Percentiles rank a stretch among this genome's conserved stretches.
Conservation (phyloP, 2,113 vertebrate genomes). For the Ramphastos sulfuratus region DNA sequence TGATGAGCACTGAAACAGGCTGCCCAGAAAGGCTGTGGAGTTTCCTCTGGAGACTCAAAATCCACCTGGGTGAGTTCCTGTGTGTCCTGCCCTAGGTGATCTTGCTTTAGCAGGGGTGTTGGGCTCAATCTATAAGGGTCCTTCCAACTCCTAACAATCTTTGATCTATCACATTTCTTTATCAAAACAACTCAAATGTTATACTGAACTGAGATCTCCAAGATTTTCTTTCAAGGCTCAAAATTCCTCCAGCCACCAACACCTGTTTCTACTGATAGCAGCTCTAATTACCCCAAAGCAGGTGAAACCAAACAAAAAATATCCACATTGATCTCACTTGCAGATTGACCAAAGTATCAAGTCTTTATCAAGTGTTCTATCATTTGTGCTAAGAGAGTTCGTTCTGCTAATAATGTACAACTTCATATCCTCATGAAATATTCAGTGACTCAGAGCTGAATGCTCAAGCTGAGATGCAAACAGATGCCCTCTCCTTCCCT, state of each 20-base stretch:
- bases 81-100: no score
- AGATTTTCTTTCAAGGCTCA: background rate
- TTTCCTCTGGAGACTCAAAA: no score
- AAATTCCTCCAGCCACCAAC: background rate
- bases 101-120: no score
- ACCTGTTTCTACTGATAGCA: background rate
- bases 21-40: no score
- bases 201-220: background rate
- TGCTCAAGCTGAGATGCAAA: background rate
- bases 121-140: no score
- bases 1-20: no score
- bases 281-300: background rate
- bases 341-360: background rate
- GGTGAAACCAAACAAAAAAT: background rate
- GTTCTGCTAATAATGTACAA: background rate
- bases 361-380: background rate
- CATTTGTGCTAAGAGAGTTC: background rate
- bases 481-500: background rate
- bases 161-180: fast-evolving
- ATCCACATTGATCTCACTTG: background rate
- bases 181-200: background rate
- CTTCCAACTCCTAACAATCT: no score
- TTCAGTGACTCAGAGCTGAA: background rate
- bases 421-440: background rate
- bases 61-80: no score